Evolutionary conservation across 1,140 invertebrate species (phyloP).

Genomic region (Heliothis subflexa): DNA sequence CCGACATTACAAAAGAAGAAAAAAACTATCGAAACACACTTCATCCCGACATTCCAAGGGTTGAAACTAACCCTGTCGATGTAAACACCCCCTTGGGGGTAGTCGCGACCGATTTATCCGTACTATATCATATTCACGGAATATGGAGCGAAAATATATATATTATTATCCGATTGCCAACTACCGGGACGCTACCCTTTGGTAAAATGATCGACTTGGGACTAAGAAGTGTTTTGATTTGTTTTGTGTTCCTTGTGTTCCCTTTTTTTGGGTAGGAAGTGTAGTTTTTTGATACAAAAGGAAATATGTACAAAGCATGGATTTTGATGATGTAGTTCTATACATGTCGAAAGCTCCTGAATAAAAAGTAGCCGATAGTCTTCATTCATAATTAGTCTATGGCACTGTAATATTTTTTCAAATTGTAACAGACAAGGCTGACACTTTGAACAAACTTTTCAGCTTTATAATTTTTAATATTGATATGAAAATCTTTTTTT

Average conservation of each 20-base stretch:
- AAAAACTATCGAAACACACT: slow-evolving; percentile 38
- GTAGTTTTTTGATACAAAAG: neutral
- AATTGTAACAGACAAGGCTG: too few species aligned
- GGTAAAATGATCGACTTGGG: slow-evolving; percentile 65
- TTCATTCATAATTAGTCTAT: too few species aligned
- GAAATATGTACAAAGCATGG: too few species aligned
- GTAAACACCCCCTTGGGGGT: slow-evolving; percentile 65
- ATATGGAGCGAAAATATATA: slow-evolving; percentile 65
- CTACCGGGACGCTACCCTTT: slow-evolving; percentile 58
- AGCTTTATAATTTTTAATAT: too few species aligned
- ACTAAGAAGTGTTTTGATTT: slow-evolving; percentile 60
- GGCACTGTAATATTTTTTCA: too few species aligned
- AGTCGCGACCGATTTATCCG: slow-evolving; percentile 65
- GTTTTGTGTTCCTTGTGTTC: slow-evolving; percentile 62
- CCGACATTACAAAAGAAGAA: neutral
- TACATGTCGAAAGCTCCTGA: too few species aligned
- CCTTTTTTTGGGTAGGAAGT: slow-evolving; percentile 37
- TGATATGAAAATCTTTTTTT: too few species aligned
- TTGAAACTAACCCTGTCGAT: slow-evolving; percentile 40
- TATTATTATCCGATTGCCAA: slow-evolving; percentile 69
- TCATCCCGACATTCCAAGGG: slow-evolving; percentile 15
- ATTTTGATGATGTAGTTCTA: too few species aligned
- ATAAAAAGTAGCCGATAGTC: too few species aligned
- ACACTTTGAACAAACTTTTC: too few species aligned
- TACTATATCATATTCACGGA: slow-evolving; percentile 65